Conservation (phyloP, 2,797 vertebrate genomes). For the Chlorospingus flavigularis region DNA sequence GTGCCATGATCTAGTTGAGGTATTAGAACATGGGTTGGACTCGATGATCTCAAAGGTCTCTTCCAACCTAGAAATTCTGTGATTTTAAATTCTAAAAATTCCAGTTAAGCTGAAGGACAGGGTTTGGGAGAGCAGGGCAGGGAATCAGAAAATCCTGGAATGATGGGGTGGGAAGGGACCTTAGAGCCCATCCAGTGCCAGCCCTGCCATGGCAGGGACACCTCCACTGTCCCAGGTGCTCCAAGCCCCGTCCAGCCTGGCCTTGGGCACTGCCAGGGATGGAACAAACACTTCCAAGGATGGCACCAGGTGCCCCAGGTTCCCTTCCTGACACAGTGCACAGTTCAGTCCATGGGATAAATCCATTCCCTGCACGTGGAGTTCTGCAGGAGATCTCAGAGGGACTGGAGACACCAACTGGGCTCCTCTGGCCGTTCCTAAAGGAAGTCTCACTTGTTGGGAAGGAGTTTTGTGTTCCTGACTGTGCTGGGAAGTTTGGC, state of each 20-base stretch:
- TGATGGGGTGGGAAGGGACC: neutral
- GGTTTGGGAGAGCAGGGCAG: neutral
- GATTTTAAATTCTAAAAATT: too few relatives aligned
- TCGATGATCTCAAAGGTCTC: too few relatives aligned
- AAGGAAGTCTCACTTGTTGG: accelerated
- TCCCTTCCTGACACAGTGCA: accelerated
- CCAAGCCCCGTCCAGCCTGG: accelerated
- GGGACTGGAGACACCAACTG: accelerated
- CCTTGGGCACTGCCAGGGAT: accelerated
- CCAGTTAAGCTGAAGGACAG: neutral
- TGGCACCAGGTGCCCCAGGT: neutral
- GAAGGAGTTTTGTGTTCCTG: neutral
- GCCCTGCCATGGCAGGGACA: neutral
- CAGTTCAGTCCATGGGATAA: accelerated
- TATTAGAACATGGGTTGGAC: too few relatives aligned
- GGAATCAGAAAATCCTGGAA: neutral
- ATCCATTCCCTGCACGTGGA: accelerated
- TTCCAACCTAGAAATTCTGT: too few relatives aligned
- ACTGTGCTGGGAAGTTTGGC: neutral
- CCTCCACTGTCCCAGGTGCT: neutral
- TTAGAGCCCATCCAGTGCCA: accelerated
- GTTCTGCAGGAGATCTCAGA: neutral
- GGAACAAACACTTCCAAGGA: neutral
- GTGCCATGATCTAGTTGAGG: too few relatives aligned
- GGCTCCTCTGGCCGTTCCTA: neutral